These are phyloP conservation scores for Apotomis turbidana DNA, from an alignment of 2,888 invertebrate genomes.

Conservation along the genomic window DNA sequence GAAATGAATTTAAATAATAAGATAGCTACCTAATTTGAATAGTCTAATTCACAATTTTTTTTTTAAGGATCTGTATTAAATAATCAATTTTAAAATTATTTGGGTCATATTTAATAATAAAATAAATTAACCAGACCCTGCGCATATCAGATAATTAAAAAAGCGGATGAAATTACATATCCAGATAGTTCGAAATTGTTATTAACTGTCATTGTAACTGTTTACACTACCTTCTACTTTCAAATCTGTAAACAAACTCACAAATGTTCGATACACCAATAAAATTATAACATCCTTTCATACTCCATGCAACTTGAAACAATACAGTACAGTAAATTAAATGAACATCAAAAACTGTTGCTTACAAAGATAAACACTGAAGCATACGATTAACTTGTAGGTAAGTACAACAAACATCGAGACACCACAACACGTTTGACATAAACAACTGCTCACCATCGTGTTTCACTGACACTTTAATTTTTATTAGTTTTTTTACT, in stretches of 20 bases:
- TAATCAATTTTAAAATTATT: too few species aligned
- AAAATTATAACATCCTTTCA: not conserved
- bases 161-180: too few species aligned
- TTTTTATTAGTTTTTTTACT: not conserved
- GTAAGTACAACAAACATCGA: conserved; percentile 10
- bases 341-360: not conserved
- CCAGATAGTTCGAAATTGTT: too few species aligned
- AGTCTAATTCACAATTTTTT: not conserved
- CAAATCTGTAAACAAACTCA: too few species aligned
- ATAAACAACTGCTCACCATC: conserved; percentile 45
- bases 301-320: not conserved
- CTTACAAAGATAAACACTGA: conserved; percentile 17
- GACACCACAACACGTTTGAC: conserved; percentile 39
- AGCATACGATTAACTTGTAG: conserved; percentile 11
- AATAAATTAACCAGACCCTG: too few species aligned
- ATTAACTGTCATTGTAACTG: too few species aligned
- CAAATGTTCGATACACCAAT: too few species aligned
- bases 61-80: too few species aligned
- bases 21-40: not conserved
- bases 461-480: conserved; percentile 41
- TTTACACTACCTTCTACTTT: too few species aligned
- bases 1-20: conserved; percentile 22
- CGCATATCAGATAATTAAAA: too few species aligned
- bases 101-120: too few species aligned
- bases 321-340: not conserved